Percentiles rank a stretch among this genome's conserved stretches.
Conservation (phyloP, 1,140 invertebrate species). For the Stegodyphus dumicola region DNA sequence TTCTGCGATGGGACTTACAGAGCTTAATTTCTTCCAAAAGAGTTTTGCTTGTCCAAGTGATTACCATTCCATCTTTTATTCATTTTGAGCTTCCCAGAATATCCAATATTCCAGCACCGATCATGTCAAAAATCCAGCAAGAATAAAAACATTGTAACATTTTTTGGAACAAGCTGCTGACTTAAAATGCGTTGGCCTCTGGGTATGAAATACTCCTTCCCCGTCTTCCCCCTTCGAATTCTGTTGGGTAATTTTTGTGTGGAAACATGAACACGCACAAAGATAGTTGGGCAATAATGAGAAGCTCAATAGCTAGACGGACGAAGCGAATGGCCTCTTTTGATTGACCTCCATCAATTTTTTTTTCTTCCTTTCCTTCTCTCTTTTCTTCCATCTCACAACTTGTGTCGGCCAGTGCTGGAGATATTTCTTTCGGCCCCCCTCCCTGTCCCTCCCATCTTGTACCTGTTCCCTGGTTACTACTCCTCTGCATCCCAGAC, state of each 20-base stretch:
- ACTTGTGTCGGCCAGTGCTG: background rate
- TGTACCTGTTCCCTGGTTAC: background rate
- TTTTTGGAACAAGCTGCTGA: too few species aligned
- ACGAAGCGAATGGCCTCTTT: constrained; percentile 4
- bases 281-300: too few species aligned
- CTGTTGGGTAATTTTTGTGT: background rate
- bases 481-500: constrained; percentile 11
- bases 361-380: background rate
- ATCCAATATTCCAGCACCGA: too few species aligned
- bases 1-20: too few species aligned
- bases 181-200: too few species aligned
- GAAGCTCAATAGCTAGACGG: background rate
- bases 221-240: background rate
- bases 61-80: too few species aligned
- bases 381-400: background rate
- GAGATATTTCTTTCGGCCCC: constrained; percentile 2
- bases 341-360: background rate
- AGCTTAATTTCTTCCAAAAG: too few species aligned
- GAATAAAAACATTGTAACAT: too few species aligned
- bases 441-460: background rate
- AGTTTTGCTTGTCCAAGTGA: too few species aligned
- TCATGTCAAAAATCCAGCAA: too few species aligned
- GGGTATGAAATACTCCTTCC: too few species aligned
- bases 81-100: too few species aligned
- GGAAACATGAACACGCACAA: background rate